phyloP scores from a whole-genome alignment of 2,113 vertebrate species.

The Fukomys damarensis region DNA sequence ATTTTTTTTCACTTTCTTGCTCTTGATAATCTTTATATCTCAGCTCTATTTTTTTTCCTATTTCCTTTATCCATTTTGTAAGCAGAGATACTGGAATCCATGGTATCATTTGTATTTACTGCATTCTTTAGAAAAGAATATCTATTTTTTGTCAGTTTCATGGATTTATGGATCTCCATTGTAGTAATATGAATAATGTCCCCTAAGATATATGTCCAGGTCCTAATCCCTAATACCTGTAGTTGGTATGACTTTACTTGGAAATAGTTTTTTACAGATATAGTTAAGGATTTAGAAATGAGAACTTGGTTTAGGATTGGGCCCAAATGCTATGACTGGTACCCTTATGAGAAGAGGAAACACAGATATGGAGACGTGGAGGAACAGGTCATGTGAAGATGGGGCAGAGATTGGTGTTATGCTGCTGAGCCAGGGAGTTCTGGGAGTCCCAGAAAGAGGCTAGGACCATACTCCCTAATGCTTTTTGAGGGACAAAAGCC shows the following conservation, averaged over 20 bases:
- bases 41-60: background rate
- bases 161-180: background rate
- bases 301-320: background rate
- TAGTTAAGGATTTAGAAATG: background rate
- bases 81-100: background rate
- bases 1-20: background rate
- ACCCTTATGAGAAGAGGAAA: background rate
- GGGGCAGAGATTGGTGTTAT: background rate
- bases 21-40: background rate
- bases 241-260: background rate
- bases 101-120: background rate
- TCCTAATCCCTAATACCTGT: background rate
- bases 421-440: background rate
- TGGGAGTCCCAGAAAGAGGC: background rate
- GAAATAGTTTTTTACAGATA: background rate
- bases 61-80: constrained; percentile 6
- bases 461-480: background rate
- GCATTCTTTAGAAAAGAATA: background rate
- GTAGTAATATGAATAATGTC: background rate
- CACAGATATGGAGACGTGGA: background rate
- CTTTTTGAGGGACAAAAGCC: background rate
- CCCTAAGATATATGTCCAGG: background rate
- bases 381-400: background rate
- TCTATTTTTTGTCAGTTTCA: background rate
- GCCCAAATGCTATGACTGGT: background rate